Conservation (phyloP, 2,797 vertebrate species). For the Ceyx erithaca region DNA sequence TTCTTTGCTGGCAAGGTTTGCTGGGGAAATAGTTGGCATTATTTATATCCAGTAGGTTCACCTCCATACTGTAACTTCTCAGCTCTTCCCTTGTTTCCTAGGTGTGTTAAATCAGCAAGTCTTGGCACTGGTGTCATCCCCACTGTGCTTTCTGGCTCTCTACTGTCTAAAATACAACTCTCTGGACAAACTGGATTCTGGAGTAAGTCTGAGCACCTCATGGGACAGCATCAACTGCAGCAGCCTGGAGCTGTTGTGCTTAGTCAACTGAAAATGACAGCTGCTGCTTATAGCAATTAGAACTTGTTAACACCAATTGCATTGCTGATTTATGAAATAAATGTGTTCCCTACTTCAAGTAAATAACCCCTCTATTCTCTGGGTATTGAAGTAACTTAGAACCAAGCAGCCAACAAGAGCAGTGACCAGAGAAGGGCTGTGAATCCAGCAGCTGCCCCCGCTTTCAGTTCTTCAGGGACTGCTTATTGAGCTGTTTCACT, state of each 20-base stretch:
- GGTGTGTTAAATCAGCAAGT: background rate
- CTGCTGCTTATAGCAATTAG: slow-evolving; percentile 22
- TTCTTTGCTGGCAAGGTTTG: background rate
- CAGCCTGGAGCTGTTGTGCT: background rate
- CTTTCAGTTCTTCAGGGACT: background rate
- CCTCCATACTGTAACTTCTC: background rate
- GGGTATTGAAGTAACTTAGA: background rate
- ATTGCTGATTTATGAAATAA: background rate
- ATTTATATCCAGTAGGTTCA: background rate
- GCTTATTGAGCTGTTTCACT: background rate
- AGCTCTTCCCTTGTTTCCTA: background rate
- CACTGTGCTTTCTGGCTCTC: background rate
- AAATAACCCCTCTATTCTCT: background rate
- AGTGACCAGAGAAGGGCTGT: background rate
- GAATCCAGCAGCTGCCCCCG: background rate
- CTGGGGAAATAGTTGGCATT: background rate
- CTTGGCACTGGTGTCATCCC: background rate
- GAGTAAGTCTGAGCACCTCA: background rate
- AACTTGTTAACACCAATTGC: background rate
- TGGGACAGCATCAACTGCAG: background rate
- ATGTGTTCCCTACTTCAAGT: background rate
- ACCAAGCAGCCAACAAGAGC: background rate
- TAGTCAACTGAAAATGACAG: slow-evolving; percentile 11
- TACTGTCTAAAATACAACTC: background rate
- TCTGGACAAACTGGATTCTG: background rate